Conservation (phyloP, 2,888 invertebrate species). For the Eupithecia subfuscata region DNA sequence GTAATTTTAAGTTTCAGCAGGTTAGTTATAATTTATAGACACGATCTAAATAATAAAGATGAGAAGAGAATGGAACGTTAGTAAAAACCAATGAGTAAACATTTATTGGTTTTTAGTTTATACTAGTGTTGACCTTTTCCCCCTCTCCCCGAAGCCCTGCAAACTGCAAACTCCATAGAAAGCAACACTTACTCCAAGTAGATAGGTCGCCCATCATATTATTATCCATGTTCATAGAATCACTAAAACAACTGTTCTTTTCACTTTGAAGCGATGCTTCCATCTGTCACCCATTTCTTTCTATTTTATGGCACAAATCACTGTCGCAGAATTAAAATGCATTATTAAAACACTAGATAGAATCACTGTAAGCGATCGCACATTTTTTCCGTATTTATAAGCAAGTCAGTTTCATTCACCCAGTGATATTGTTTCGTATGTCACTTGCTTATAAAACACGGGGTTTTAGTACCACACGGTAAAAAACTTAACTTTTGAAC, state of each 20-base stretch:
- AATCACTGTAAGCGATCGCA: conserved; percentile 58
- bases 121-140: conserved; percentile 19
- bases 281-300: conserved; percentile 80
- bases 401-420: conserved; percentile 60
- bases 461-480: conserved; percentile 38
- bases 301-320: conserved; percentile 54
- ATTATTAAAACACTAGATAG: conserved; percentile 48
- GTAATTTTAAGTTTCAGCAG: neutral
- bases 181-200: conserved; percentile 72
- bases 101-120: neutral
- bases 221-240: conserved; percentile 66
- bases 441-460: conserved; percentile 38
- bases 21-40: neutral
- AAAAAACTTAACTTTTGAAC: conserved; percentile 20
- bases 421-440: conserved; percentile 42
- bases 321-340: conserved; percentile 41
- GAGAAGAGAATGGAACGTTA: neutral
- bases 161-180: conserved; percentile 34
- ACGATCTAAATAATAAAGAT: neutral
- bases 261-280: conserved; percentile 77
- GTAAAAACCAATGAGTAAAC: neutral
- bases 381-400: conserved; percentile 66
- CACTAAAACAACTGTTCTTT: conserved; percentile 65
- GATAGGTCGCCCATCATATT: conserved; percentile 71
- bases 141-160: conserved; percentile 24